A percentile compares a stretch with the other conserved stretches of the same genome.
Evolutionary conservation across 1,140 invertebrate genomes (phyloP).

Genomic region (Heliconius hewitsoni): DNA sequence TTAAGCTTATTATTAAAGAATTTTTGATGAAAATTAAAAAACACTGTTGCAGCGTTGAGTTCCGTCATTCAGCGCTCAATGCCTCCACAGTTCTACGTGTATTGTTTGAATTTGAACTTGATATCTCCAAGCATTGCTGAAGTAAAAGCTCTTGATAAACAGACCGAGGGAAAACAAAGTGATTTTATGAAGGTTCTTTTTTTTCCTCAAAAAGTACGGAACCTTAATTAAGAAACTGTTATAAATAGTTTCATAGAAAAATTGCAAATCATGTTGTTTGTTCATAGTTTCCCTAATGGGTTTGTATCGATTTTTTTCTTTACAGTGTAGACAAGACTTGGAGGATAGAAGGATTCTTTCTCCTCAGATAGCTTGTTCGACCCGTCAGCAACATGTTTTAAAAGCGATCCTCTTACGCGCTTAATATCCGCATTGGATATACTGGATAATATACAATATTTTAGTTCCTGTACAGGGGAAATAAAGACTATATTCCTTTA

Average conservation of each 20-base stretch:
- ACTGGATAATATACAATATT: constrained; percentile 16
- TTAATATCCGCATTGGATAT: constrained; percentile 36
- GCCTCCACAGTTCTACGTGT: too few species aligned
- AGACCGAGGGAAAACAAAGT: too few species aligned
- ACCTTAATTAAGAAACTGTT: not conserved
- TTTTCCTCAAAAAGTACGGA: too few species aligned
- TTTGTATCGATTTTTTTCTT: not conserved
- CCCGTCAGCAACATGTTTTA: constrained; percentile 26
- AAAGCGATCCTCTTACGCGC: constrained; percentile 28
- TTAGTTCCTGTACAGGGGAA: constrained; percentile 3
- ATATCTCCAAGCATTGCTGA: too few species aligned
- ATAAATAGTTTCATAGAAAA: not conserved
- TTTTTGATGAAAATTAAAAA: too few species aligned
- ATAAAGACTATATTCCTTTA: constrained; percentile 23
- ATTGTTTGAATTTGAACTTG: too few species aligned
- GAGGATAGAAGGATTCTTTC: not conserved
- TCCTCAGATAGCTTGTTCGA: not conserved
- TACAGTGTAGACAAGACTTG: not conserved
- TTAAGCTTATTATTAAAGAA: too few species aligned
- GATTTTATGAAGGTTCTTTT: too few species aligned
- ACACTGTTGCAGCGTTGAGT: too few species aligned
- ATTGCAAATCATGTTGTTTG: not conserved
- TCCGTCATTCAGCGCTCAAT: too few species aligned
- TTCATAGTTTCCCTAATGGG: not conserved
- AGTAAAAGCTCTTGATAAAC: too few species aligned